Conservation (phyloP, 1,140 invertebrate species). For the Bombus balteatus region DNA sequence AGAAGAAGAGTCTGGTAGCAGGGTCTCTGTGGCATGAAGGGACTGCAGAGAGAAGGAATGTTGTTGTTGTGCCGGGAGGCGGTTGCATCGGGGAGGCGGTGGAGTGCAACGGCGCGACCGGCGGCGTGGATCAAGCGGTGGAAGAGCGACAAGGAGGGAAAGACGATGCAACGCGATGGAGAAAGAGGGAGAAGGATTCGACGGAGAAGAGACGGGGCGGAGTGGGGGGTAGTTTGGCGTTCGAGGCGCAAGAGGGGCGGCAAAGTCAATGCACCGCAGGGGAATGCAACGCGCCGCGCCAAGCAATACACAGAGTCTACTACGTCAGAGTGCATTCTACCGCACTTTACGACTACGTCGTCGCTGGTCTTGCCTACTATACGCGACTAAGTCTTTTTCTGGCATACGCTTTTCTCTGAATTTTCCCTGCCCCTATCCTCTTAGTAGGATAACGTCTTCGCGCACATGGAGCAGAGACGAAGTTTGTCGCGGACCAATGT, state of each 20-base stretch:
- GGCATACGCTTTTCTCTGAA: constrained; percentile 3
- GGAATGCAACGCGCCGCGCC: constrained; percentile 78
- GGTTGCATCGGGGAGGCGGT: constrained; percentile 68
- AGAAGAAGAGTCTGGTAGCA: constrained; percentile 73
- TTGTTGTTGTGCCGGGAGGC: constrained; percentile 79
- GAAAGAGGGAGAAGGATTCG: background rate
- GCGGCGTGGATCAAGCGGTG: constrained; percentile 63
- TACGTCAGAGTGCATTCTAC: constrained; percentile 78
- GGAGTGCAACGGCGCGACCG: constrained; percentile 55
- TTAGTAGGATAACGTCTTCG: background rate
- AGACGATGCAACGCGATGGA: background rate
- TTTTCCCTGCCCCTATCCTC: background rate
- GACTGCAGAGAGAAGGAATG: constrained; percentile 78
- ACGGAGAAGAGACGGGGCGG: background rate
- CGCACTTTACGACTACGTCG: constrained; percentile 67
- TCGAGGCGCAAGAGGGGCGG: constrained; percentile 64
- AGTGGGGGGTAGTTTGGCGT: constrained; percentile 42
- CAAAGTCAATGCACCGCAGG: constrained; percentile 80
- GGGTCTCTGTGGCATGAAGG: constrained; percentile 74
- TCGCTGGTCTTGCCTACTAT: constrained; percentile 14
- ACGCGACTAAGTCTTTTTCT: background rate
- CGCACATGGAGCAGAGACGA: background rate
- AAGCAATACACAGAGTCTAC: constrained; percentile 68
- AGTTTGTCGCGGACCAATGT: background rate
- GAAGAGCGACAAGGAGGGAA: constrained; percentile 1